phyloP scores from a whole-genome alignment of 2,113 vertebrate species.

The Pseudonaja textilis region DNA sequence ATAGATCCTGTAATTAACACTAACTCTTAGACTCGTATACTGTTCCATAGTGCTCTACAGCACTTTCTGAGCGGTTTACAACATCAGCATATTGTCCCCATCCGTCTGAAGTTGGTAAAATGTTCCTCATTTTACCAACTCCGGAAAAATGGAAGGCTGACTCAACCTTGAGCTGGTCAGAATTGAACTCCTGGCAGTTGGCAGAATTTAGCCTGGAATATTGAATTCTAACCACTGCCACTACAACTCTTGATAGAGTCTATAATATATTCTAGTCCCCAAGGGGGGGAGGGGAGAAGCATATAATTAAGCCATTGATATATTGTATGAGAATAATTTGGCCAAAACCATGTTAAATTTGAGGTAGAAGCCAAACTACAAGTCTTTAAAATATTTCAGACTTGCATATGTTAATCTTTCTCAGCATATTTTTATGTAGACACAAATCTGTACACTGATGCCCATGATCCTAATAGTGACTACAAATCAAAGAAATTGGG shows the following conservation, averaged over 20 bases:
- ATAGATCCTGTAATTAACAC: background rate
- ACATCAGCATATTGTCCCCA: background rate
- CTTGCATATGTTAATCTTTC: background rate
- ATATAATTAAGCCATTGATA: background rate
- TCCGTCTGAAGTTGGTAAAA: too few relatives aligned
- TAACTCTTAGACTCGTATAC: background rate
- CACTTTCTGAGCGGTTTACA: background rate
- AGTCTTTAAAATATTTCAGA: background rate
- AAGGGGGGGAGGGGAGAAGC: background rate
- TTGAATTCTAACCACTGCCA: background rate
- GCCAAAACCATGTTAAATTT: background rate
- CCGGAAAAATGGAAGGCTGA: background rate
- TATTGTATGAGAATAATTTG: background rate
- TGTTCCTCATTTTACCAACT: background rate
- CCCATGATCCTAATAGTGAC: background rate
- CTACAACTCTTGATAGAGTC: background rate
- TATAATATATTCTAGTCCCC: background rate
- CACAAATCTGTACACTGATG: background rate
- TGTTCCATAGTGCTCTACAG: background rate
- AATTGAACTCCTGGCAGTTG: background rate
- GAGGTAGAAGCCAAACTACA: background rate
- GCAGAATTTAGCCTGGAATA: background rate
- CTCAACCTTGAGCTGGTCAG: background rate
- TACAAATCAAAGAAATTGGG: background rate
- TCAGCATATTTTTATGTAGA: background rate